Conservation (phyloP, 1,140 invertebrate genomes). For the Orius insidiosus region DNA sequence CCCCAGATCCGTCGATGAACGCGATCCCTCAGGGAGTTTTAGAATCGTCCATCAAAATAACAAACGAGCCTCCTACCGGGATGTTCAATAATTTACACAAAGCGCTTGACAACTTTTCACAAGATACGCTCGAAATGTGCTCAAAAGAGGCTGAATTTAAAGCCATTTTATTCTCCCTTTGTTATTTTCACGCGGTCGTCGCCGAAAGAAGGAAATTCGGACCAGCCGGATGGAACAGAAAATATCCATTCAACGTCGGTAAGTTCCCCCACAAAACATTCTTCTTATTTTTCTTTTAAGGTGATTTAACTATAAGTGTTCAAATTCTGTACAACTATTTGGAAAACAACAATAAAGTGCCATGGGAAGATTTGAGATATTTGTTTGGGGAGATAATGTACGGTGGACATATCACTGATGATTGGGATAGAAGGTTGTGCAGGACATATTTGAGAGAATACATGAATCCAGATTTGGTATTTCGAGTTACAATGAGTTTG, state of each 20-base stretch:
- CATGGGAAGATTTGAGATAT: conserved; percentile 85
- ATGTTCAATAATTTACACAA: conserved; percentile 90
- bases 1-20: conserved; percentile 35
- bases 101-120: conserved; percentile 81
- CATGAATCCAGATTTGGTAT: conserved; percentile 62
- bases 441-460: conserved; percentile 76
- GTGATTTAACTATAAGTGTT: conserved; percentile 82
- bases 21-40: conserved; percentile 73
- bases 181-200: conserved; percentile 91
- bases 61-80: conserved; percentile 87
- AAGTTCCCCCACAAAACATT: conserved; percentile 8
- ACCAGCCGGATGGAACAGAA: conserved; percentile 83
- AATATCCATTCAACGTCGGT: conserved; percentile 39
- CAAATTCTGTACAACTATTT: conserved; percentile 86
- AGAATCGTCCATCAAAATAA: conserved; percentile 89
- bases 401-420: conserved; percentile 89
- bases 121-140: conserved; percentile 84
- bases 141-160: conserved; percentile 90
- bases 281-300: conserved; percentile 30
- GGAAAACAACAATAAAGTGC: conserved; percentile 69
- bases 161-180: conserved; percentile 75
- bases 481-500: conserved; percentile 8
- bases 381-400: conserved; percentile 95
- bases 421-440: conserved; percentile 82
- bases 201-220: conserved; percentile 86